Base-by-base conservation (phyloP, 2,888 invertebrate species). In the Aporophyla nigra region DNA sequence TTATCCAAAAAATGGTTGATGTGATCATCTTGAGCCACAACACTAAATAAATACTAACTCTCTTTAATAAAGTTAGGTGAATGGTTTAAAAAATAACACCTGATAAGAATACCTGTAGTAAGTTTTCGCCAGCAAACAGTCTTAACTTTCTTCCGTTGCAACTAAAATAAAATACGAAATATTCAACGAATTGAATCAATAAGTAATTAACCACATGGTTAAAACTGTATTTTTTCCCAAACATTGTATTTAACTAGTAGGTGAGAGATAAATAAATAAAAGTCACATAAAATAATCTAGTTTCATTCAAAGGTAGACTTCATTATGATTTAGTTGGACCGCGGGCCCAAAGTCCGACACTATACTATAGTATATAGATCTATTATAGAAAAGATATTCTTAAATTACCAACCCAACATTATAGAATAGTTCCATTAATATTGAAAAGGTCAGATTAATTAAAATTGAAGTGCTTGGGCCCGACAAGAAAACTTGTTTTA, bases 361-460 rank as follows among this genome's bases (percentile, higher is more conserved):
- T n/a, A n/a, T n/a, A n/a, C n/a, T n/a, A 51, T n/a, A 21, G 21
- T 33, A 53, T 61, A 21, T 61, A 33, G 72, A 24, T 73, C 9
- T 49, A 16, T 4, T 27, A 43, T 51, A 62, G 19, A 62, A 43
- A 43, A 24, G 2, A 46, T 46, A 46, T 46, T 71, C 16, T 10
- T 71, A 46, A 21, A 43, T 56, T 43, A 43, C 53, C 14, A 2
- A 33, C 33, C 2, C 21, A 61, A 40, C n/a, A 40, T n/a, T n/a
- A 53, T 33, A 2, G 19, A 79, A 54, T 24, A 56, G 24, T 80
- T 43, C 58, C 53, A 72, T 59, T 54, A 46, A 51, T 40, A 51
- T 14, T 67, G 66, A 67, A 80, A 66, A 67, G 56, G 66, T 80
- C 49, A 14, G 62, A 53, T 14, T 71, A 71, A 66, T 80, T 71